Base-by-base conservation (phyloP, 2,888 invertebrate genomes). In the Macrophya annulata region DNA sequence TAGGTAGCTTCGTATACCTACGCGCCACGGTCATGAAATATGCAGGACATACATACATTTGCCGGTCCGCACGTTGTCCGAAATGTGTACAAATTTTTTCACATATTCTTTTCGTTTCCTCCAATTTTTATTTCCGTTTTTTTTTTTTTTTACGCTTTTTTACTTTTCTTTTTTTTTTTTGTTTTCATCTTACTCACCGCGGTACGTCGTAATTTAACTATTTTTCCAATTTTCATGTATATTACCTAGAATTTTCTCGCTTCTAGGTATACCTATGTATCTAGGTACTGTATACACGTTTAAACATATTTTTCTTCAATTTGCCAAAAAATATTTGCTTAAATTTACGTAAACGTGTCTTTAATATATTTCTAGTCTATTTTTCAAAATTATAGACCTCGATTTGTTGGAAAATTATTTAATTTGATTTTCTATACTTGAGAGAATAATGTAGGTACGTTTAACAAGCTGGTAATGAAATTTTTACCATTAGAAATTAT, bases 21-120 rank as follows among this genome's bases (percentile, higher is more conserved):
- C 55, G 55, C 55, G 55, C 55, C n/a, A n/a, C 3, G 43, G 25
- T 68, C 74, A 45, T 45, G 74, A 74, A 74, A 40, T 45, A 45
- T 45, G 74, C 74, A 40, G 74, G 21, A 74, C 74, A 8, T 25
- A 21, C 15, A 55, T 37, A 15, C 21, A 45, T 74, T 21, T n/a
- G 77, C 59, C 25, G 40, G 81, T 40, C 40, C 10, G 21, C 48
- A 40, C 17, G 43, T 21, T 62, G 59, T 40, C 81, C 81, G n/a
- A 62, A 81, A 81, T 81, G n/a, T 62, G 40, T 43, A 77, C 55
- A 77, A 77, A 55, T 77, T 77, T 51, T 55, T 77, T 25, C 12
- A 12, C 17, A 48, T 51, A 51, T 37, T 77, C n/a, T 77, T 51
- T 48, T 77, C 17, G 12, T 40, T 17, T n/a, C 15, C 15, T 77